A percentile compares a stretch with the other conserved stretches of the same genome.
These are phyloP conservation scores for Telenomus remus DNA, from an alignment of 1,140 invertebrate genomes.

Conservation along the genomic window DNA sequence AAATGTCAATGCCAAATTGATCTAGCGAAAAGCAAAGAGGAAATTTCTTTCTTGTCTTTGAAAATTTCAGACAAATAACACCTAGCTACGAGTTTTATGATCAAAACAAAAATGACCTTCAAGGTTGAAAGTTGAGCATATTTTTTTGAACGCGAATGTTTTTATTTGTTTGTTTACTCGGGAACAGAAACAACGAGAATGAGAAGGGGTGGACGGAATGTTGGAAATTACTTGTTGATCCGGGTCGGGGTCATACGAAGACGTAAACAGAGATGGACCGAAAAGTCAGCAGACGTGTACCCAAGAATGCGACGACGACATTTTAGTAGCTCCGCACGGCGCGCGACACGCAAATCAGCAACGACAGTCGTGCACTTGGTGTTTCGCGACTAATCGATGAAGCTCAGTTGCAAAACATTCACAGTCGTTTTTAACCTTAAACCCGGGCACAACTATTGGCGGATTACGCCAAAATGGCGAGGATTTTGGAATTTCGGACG, in stretches of 20 bases:
- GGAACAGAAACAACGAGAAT: neutral
- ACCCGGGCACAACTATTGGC: conserved; percentile 21
- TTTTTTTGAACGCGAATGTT: no score
- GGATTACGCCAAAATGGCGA: conserved; percentile 32
- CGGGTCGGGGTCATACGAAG: conserved; percentile 5
- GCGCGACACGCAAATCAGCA: neutral
- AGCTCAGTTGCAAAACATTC: conserved; percentile 4
- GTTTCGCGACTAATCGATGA: neutral
- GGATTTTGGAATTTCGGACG: conserved; percentile 11
- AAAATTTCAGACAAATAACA: no score
- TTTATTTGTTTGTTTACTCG: no score
- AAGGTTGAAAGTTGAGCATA: no score
- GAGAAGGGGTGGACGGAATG: neutral
- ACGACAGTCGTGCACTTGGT: neutral
- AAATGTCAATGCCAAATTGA: conserved; percentile 32
- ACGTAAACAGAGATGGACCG: conserved; percentile 18
- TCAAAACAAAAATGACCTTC: no score
- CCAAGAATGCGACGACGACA: conserved; percentile 10
- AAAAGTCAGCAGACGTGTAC: conserved; percentile 12
- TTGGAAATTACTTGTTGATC: conserved; percentile 19
- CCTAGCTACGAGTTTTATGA: no score
- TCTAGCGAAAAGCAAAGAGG: neutral
- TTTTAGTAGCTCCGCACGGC: conserved; percentile 6
- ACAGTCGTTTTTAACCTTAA: conserved; percentile 26
- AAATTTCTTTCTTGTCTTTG: no score